Evolutionary conservation across 2,797 vertebrate genomes (phyloP), one percentile per base, ranked within the genome.

Genomic region (Coluber constrictor): DNA sequence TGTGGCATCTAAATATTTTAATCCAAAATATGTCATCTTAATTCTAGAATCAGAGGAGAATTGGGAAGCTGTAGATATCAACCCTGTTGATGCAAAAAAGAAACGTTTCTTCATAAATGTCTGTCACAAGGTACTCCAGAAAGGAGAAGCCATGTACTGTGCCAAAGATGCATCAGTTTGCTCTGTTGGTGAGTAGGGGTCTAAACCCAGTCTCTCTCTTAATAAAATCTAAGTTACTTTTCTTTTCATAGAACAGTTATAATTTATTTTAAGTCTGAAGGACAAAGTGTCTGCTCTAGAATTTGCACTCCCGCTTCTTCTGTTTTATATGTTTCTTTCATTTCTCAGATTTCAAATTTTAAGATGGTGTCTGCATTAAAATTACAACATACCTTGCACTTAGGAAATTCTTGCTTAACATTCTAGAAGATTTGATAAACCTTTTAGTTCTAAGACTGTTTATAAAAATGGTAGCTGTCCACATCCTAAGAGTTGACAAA

Each of bases 41-140:
- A 20, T 96, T 96, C 90, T 97, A 99, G 99, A 98, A 87, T 96
- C 96, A 0, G 98, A 97, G 1, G 97, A 97, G 93, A 99, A 99
- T 95, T 99, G 99, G 99, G 98, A 99, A 97, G 99, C 97, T 0
- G 97, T 99, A 94, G 98, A 98, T 4, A 97, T 97, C 43, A 98
- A 97, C 54, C 96, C 96, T 66, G 92, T 95, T 0, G 97, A 98
- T 32, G 47, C 90, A 0, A 97, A 97, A 79, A 97, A 92, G 70
- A 98, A 96, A 0, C 98, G 95, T 61, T 98, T 98, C 97, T 99
- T 98, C 94, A 97, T 99, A 92, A 99, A 99, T 11, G 95, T 99
- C 89, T 99, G 99, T 95, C 98, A 98, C 97, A 98, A 98, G 95
- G 97, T 99, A 60, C 90, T 98, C 92, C 98, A 96, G 96, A 96